Conservation (phyloP, 2,888 invertebrate species). For the Phyllotreta striolata region DNA sequence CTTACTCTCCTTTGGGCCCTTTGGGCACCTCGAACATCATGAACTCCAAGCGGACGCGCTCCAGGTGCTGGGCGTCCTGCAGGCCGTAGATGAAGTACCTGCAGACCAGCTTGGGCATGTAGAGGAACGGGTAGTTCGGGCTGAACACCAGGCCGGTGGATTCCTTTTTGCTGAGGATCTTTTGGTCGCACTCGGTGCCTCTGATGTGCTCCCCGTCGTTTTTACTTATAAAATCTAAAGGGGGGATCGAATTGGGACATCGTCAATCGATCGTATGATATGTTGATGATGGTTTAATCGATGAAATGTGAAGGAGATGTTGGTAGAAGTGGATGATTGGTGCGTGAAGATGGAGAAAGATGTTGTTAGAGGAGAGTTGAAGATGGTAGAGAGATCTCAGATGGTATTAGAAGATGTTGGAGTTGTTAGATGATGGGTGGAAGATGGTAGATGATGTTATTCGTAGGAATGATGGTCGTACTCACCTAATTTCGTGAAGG, state of each 20-base stretch:
- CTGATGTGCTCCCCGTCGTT: conserved; percentile 94
- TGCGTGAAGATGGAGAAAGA: too few relatives aligned
- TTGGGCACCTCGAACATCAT: conserved; percentile 90
- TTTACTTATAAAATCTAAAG: conserved; percentile 86
- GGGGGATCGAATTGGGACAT: conserved; percentile 30
- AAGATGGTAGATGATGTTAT: too few relatives aligned
- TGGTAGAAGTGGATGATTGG: too few relatives aligned
- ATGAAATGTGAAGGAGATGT: too few relatives aligned
- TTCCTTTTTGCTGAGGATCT: conserved; percentile 92
- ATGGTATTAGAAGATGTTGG: too few relatives aligned
- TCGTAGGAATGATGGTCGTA: too few relatives aligned
- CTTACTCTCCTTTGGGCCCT: conserved; percentile 84
- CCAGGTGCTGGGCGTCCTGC: conserved; percentile 96
- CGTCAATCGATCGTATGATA: background rate
- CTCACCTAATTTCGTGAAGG: conserved; percentile 97
- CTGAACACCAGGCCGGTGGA: conserved; percentile 93
- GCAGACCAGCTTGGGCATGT: conserved; percentile 95
- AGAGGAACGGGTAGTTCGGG: conserved; percentile 95
- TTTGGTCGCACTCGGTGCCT: conserved; percentile 98
- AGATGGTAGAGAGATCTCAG: too few relatives aligned
- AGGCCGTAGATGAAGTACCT: conserved; percentile 98
- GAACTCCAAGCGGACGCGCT: conserved; percentile 91
- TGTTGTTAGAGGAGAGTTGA: too few relatives aligned
- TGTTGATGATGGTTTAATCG: too few relatives aligned
- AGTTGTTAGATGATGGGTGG: too few relatives aligned